Evolutionary conservation across 2,888 invertebrate genomes (phyloP).

Genomic region (Sicus ferrugineus): DNA sequence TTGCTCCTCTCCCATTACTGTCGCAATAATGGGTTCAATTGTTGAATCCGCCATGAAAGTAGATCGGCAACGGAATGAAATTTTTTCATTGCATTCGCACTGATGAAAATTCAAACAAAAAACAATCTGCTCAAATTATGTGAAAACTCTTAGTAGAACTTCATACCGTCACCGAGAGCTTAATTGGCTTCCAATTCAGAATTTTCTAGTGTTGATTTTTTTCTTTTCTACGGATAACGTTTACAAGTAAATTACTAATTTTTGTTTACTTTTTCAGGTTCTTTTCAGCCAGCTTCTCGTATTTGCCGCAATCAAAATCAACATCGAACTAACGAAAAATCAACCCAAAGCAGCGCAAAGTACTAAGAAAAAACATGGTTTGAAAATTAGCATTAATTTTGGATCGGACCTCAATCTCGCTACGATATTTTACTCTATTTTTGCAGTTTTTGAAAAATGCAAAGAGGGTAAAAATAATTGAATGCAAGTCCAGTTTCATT

Average conservation of each 20-base stretch:
- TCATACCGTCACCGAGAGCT: constrained; percentile 6
- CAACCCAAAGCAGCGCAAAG: background rate
- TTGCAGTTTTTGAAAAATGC: background rate
- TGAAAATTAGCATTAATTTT: too few relatives aligned
- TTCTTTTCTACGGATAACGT: constrained; percentile 2
- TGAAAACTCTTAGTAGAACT: too few relatives aligned
- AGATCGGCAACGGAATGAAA: too few relatives aligned
- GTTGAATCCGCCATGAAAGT: too few relatives aligned
- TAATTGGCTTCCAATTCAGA: constrained; percentile 30
- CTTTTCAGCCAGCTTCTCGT: background rate
- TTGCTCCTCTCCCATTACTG: constrained; percentile 32
- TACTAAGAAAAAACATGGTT: background rate
- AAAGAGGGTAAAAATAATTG: background rate
- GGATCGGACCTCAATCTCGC: too few relatives aligned
- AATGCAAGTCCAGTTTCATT: background rate
- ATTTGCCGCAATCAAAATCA: constrained; percentile 15
- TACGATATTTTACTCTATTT: too few relatives aligned
- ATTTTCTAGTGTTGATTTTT: constrained; percentile 3
- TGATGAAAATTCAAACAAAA: too few relatives aligned
- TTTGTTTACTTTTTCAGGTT: constrained; percentile 28
- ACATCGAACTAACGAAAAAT: constrained; percentile 22
- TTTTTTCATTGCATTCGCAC: too few relatives aligned
- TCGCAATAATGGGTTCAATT: constrained; percentile 34
- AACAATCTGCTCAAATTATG: too few relatives aligned
- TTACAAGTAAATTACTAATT: constrained; percentile 24